Evolutionary conservation across 1,140 invertebrate genomes (phyloP).

Genomic region (Tetramorium parvispinum): DNA sequence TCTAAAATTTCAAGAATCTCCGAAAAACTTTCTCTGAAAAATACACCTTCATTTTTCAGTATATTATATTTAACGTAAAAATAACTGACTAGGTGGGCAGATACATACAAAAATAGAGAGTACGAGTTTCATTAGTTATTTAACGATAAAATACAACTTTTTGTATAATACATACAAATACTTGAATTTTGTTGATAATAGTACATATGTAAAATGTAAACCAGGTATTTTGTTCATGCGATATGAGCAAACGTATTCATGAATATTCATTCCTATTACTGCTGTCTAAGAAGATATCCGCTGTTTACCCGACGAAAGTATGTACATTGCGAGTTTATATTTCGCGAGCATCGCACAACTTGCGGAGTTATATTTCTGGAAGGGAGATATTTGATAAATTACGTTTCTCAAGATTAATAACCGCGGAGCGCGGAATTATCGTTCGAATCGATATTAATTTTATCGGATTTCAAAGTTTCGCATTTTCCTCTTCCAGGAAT

Average conservation of each 20-base stretch:
- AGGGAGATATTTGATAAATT: slow-evolving; percentile 16
- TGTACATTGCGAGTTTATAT: slow-evolving; percentile 26
- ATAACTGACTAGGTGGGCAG: not conserved
- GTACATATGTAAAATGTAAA: slow-evolving; percentile 12
- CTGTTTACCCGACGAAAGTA: slow-evolving; percentile 29
- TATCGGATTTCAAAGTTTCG: not conserved
- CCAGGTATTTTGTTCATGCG: not conserved
- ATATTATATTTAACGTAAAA: not conserved
- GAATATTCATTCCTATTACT: slow-evolving; percentile 48
- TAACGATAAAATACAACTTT: not conserved
- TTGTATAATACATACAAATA: no score
- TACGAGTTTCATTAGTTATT: not conserved
- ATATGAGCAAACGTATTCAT: slow-evolving; percentile 21
- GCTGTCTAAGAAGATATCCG: slow-evolving; percentile 39
- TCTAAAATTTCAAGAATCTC: not conserved
- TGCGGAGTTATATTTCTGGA: not conserved
- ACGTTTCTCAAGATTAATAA: slow-evolving; percentile 7
- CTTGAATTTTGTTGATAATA: not conserved
- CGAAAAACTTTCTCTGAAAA: no score
- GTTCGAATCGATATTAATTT: not conserved
- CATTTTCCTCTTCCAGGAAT: not conserved
- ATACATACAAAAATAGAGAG: not conserved
- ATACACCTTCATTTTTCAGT: not conserved
- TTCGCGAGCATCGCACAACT: slow-evolving; percentile 21
- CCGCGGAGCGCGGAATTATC: not conserved